Conservation (phyloP, 2,888 invertebrate genomes). For the Penaeus monodon region DNA sequence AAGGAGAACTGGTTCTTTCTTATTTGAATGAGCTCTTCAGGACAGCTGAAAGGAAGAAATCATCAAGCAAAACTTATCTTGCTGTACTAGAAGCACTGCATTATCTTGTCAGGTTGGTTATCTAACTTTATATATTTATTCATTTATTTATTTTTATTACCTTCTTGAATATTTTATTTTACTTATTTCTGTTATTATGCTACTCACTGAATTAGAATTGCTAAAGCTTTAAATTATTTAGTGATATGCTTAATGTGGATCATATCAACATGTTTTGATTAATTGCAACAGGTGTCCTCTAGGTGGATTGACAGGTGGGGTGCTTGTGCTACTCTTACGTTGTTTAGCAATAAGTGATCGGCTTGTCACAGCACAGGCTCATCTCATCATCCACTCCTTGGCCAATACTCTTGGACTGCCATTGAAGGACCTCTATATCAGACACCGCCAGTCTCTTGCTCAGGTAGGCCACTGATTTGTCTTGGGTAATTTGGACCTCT, state of each 20-base stretch:
- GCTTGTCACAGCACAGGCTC: conserved; percentile 36
- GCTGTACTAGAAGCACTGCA: conserved; percentile 42
- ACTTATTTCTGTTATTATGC: no score
- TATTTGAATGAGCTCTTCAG: conserved; percentile 39
- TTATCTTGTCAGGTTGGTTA: conserved; percentile 45
- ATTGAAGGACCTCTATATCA: conserved; percentile 42
- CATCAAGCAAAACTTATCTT: conserved; percentile 18
- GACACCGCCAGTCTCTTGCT: conserved; percentile 44
- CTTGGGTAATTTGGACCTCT: neutral
- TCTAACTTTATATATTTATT: neutral
- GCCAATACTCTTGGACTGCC: conserved; percentile 28
- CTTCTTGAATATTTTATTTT: no score
- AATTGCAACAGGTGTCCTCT: conserved; percentile 29
- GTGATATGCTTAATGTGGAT: no score
- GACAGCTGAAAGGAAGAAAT: neutral
- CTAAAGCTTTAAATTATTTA: no score
- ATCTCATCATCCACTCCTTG: conserved; percentile 39
- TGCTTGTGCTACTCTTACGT: conserved; percentile 40
- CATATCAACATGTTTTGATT: no score
- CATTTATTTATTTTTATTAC: neutral
- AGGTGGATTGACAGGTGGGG: conserved; percentile 26
- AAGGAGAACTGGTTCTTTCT: conserved; percentile 40
- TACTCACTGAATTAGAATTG: no score
- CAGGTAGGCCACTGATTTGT: conserved; percentile 25
- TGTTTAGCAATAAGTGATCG: conserved; percentile 33